Conservation (phyloP, 2,797 vertebrate genomes). For the Antrozous pallidus region DNA sequence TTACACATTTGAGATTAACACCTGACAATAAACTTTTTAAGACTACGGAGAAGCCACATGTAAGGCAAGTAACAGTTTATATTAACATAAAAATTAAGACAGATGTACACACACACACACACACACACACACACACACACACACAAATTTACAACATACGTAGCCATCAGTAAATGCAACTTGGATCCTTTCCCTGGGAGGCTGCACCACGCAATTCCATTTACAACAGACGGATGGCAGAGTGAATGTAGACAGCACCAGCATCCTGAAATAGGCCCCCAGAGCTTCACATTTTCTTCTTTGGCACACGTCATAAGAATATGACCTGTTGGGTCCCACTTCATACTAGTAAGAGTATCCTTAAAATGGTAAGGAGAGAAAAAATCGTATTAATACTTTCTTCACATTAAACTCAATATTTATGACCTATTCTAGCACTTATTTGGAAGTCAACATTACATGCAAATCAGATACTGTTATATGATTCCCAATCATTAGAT, state of each 20-base stretch:
- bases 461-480: background rate
- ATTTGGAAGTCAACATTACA: constrained; percentile 47
- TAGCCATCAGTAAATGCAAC: constrained; percentile 89
- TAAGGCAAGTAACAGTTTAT: background rate
- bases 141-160: constrained; percentile 82
- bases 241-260: constrained; percentile 91
- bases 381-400: background rate
- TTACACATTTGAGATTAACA: background rate
- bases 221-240: constrained; percentile 89
- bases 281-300: constrained; percentile 94
- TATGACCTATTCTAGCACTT: background rate
- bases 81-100: constrained; percentile 34
- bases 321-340: constrained; percentile 93
- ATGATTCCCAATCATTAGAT: background rate
- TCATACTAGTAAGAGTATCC: constrained; percentile 92
- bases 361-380: constrained; percentile 66
- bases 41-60: constrained; percentile 20
- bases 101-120: background rate
- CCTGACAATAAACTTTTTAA: constrained; percentile 18
- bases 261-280: constrained; percentile 85
- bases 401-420: background rate
- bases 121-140: background rate
- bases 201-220: constrained; percentile 92
- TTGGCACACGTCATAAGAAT: constrained; percentile 95
- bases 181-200: constrained; percentile 87